These are phyloP conservation scores for Hydrochoerus hydrochaeris DNA, from an alignment of 2,113 vertebrate species.

Conservation along the genomic window DNA sequence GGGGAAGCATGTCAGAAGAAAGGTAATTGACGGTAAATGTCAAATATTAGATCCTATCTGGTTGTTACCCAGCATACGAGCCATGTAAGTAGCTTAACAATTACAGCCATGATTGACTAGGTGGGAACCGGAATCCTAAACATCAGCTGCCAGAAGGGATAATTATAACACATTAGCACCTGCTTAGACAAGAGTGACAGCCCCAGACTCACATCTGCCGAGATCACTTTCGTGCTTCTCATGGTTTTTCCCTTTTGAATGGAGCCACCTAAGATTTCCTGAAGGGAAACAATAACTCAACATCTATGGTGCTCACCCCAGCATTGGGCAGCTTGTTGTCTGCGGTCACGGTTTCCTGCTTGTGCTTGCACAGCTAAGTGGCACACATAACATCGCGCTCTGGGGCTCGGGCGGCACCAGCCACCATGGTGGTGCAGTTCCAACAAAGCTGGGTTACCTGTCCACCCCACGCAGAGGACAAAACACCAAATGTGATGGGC, in stretches of 20 bases:
- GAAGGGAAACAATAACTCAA: constrained; percentile 84
- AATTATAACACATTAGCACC: constrained; percentile 93
- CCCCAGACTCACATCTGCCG: constrained; percentile 89
- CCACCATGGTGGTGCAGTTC: constrained; percentile 67
- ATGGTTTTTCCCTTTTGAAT: constrained; percentile 79
- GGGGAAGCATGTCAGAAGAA: constrained; percentile 84
- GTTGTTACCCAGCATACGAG: constrained; percentile 90
- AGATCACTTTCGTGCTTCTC: constrained; percentile 88
- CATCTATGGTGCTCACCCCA: constrained; percentile 81
- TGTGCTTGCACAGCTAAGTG: constrained; percentile 77
- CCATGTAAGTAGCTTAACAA: constrained; percentile 91
- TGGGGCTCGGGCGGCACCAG: constrained; percentile 72
- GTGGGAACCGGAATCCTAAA: constrained; percentile 91
- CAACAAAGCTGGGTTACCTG: constrained; percentile 69
- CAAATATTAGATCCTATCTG: constrained; percentile 91
- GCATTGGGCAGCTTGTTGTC: constrained; percentile 79
- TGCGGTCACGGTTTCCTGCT: constrained; percentile 82
- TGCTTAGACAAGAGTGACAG: constrained; percentile 91
- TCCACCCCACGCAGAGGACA: constrained; percentile 65
- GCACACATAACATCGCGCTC: constrained; percentile 57
- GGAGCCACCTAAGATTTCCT: constrained; percentile 84
- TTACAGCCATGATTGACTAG: constrained; percentile 92
- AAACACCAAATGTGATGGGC: constrained; percentile 67
- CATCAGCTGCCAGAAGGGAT: constrained; percentile 91
- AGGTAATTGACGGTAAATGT: constrained; percentile 89